These are phyloP conservation scores for Bambusicola thoracicus DNA, from an alignment of 2,113 vertebrate species.

Conservation along the genomic window DNA sequence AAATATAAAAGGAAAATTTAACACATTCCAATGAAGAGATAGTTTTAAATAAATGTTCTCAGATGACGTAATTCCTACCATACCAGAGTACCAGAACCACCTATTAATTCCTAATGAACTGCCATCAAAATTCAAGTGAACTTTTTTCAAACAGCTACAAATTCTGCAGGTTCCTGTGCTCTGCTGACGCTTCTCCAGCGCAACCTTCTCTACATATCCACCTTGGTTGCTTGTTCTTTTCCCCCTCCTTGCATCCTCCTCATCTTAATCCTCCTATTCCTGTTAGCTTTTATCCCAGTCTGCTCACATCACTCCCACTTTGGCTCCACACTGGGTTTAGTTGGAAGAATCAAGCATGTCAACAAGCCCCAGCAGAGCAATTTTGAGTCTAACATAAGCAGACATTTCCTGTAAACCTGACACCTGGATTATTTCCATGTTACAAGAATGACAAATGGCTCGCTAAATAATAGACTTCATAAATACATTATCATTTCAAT, in stretches of 20 bases:
- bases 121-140: background rate
- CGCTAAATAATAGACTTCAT: constrained; percentile 19
- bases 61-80: background rate
- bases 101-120: background rate
- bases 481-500: constrained; percentile 21
- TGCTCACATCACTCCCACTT: background rate
- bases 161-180: background rate
- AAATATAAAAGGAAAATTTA: background rate
- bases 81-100: background rate
- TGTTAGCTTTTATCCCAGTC: background rate
- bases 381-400: constrained; percentile 4
- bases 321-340: background rate
- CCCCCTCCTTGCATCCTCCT: background rate
- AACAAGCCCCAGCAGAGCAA: background rate
- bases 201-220: background rate
- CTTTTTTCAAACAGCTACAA: background rate
- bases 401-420: constrained; percentile 10
- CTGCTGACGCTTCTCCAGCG: background rate
- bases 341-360: background rate
- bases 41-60: background rate
- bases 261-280: background rate
- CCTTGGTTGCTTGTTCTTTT: background rate
- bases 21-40: background rate
- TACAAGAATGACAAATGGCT: constrained; percentile 24
- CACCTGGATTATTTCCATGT: constrained; percentile 2